Evolutionary conservation across 2,113 vertebrate genomes (phyloP).

Genomic region (Anoura caudifer): DNA sequence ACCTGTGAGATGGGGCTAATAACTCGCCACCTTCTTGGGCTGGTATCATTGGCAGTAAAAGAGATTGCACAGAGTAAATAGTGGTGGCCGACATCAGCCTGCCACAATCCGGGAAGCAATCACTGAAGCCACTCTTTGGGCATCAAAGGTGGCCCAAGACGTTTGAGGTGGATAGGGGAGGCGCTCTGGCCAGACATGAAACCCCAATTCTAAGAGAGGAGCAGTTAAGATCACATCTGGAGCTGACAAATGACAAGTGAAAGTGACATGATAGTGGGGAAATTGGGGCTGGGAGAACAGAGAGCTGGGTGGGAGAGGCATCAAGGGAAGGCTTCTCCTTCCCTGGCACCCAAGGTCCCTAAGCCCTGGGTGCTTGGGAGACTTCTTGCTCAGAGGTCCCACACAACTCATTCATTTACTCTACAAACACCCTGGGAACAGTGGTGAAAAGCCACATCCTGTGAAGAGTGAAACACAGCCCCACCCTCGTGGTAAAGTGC

Average conservation of each 20-base stretch:
- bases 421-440: neutral
- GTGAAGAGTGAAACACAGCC: neutral
- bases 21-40: accelerated
- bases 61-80: neutral
- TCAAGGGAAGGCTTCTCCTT: neutral
- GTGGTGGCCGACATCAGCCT: neutral
- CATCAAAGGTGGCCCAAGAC: neutral
- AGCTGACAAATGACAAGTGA: neutral
- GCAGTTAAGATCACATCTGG: neutral
- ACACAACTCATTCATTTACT: neutral
- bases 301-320: neutral
- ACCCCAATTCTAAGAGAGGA: neutral
- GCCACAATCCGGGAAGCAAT: neutral
- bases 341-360: neutral
- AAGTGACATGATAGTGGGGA: neutral
- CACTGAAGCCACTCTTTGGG: neutral
- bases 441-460: neutral
- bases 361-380: neutral
- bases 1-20: neutral
- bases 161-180: neutral
- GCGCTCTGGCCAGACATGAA: neutral
- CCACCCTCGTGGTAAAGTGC: neutral
- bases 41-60: neutral
- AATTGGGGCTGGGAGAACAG: neutral
- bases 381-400: neutral